Conservation (phyloP, 2,797 vertebrate genomes). For the Lateolabrax maculatus region DNA sequence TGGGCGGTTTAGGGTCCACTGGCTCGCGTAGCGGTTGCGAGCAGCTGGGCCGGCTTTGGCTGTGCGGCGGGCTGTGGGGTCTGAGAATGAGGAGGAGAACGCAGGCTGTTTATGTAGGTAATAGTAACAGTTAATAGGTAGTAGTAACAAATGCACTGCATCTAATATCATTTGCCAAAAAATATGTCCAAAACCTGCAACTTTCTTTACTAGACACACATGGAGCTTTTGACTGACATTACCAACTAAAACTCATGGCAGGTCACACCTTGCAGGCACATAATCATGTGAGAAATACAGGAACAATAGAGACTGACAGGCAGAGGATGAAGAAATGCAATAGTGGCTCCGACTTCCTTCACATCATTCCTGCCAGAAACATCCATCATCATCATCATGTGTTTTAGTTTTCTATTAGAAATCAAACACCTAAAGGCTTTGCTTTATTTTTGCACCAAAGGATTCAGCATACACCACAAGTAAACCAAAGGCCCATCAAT, state of each 20-base stretch:
- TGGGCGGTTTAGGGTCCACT: slow-evolving; percentile 98
- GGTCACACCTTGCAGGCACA: neutral
- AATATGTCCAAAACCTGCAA: neutral
- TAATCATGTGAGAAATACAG: neutral
- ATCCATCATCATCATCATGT: no score
- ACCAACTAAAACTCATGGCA: neutral
- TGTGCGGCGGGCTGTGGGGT: slow-evolving; percentile 95
- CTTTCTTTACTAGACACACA: neutral
- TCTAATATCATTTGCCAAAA: slow-evolving; percentile 1
- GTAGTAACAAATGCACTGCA: neutral
- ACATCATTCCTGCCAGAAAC: neutral
- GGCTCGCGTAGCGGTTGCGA: slow-evolving; percentile 96
- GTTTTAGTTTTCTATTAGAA: neutral
- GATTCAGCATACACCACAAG: neutral
- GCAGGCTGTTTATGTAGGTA: neutral
- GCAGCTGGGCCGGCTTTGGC: slow-evolving; percentile 94
- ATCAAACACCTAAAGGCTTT: neutral
- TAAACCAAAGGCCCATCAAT: neutral
- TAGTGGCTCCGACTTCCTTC: neutral
- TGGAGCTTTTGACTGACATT: neutral
- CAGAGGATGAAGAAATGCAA: neutral
- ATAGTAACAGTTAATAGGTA: no score
- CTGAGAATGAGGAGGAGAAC: slow-evolving; percentile 71
- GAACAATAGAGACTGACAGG: neutral
- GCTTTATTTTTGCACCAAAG: neutral